These are phyloP conservation scores for Callimorpha dominula DNA, from an alignment of 2,888 invertebrate genomes.

Conservation along the genomic window DNA sequence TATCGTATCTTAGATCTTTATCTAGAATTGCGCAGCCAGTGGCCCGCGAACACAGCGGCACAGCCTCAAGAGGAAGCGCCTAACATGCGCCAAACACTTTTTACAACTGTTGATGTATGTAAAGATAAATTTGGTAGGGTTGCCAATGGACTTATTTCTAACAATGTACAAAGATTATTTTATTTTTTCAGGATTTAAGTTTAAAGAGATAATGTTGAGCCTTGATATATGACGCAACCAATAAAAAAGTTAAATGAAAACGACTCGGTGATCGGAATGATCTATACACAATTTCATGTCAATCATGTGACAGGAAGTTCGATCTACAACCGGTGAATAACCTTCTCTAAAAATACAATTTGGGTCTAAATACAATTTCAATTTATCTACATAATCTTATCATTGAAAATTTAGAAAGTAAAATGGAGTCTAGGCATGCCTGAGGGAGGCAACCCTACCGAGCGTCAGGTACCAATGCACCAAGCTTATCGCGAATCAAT, in stretches of 20 bases:
- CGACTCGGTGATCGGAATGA: too few relatives aligned
- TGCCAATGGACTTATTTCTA: neutral
- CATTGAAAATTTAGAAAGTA: neutral
- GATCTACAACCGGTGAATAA: too few relatives aligned
- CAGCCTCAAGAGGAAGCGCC: slow-evolving; percentile 18
- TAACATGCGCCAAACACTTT: slow-evolving; percentile 11
- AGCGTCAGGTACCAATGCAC: neutral
- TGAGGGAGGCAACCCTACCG: neutral
- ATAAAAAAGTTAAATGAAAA: neutral
- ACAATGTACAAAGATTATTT: neutral
- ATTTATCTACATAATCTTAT: too few relatives aligned
- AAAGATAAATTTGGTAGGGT: slow-evolving; percentile 17
- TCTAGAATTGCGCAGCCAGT: slow-evolving; percentile 12
- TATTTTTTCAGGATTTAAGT: too few relatives aligned
- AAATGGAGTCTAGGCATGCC: neutral
- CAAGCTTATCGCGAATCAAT: slow-evolving; percentile 55
- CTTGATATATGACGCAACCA: neutral
- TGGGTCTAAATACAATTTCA: too few relatives aligned
- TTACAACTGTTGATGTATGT: slow-evolving; percentile 17
- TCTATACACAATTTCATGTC: neutral
- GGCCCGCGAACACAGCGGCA: slow-evolving; percentile 1
- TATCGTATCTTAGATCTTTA: slow-evolving; percentile 7
- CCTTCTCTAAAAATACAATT: neutral
- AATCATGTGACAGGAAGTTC: too few relatives aligned
- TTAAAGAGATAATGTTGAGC: too few relatives aligned